phyloP scores from a whole-genome alignment of 2,113 vertebrate species.

The Sterna hirundo region DNA sequence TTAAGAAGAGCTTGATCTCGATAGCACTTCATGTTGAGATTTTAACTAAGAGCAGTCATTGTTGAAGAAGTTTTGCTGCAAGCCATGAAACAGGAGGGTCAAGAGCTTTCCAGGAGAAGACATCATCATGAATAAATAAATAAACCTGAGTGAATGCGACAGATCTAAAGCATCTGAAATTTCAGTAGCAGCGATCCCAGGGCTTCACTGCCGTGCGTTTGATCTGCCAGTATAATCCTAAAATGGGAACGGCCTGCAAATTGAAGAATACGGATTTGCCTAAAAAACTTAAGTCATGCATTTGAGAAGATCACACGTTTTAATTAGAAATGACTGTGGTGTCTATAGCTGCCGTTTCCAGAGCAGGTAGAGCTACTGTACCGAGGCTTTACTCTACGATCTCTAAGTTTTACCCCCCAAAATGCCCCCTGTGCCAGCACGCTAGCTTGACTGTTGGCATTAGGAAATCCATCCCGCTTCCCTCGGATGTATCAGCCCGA shows the following conservation, averaged over 20 bases:
- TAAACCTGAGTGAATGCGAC: not conserved
- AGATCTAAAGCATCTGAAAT: not conserved
- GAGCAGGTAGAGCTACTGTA: not conserved
- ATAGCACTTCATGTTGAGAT: not conserved
- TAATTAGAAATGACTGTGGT: constrained; percentile 25
- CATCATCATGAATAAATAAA: not conserved
- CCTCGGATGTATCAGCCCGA: rapidly evolving
- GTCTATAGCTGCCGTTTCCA: not conserved
- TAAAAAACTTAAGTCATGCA: not conserved
- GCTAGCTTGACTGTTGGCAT: rapidly evolving
- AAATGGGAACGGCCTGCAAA: not conserved
- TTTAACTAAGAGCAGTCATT: not conserved
- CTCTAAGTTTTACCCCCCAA: too few relatives aligned
- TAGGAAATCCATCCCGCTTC: not conserved
- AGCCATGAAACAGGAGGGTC: not conserved
- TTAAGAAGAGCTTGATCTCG: not conserved
- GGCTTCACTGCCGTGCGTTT: not conserved
- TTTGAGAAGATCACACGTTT: constrained; percentile 56
- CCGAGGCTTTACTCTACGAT: not conserved
- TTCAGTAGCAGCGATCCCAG: not conserved
- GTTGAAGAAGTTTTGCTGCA: not conserved
- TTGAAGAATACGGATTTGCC: not conserved
- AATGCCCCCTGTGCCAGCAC: not conserved
- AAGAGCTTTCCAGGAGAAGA: not conserved
- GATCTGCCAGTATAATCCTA: not conserved